Evolutionary conservation across 2,797 vertebrate genomes (phyloP), one percentile per base, ranked within the genome.

Genomic region (Clangula hyemalis): DNA sequence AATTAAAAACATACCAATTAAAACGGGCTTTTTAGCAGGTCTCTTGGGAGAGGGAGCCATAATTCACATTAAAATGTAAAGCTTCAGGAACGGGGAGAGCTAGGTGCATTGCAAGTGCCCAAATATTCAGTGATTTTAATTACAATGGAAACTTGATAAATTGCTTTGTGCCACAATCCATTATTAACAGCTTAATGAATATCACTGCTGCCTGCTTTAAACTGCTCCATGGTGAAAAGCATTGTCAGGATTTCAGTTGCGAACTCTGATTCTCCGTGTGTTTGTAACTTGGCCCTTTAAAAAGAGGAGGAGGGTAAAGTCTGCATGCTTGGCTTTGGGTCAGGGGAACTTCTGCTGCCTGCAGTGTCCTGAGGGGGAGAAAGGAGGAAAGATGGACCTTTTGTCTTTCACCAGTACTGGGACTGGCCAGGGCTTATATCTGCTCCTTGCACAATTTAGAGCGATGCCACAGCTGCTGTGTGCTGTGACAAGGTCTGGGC

Each of bases 121-220:
- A 86, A 94, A 96, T 95, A 96, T 89, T 96, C 84, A 72, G 79
- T 92, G 89, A 95, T 96, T 97, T 97, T 96, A 96, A 96, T 97
- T 96, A 96, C 94, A 97, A 89, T 87, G 93, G 95, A 96, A 97
- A 95, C 92, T 70, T 95, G 93, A 97, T 96, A 95, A 96, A 96
- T 96, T 96, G 95, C 94, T 97, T 95, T 96, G 86, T 97, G 90
- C 92, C 91, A 69, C 93, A 94, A 91, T 94, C 79, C 81, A 94
- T 96, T 96, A 95, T 95, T 96, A 96, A 94, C 95, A 95, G 88
- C 92, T 95, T 96, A 96, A 94, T 96, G 94, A 94, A 95, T 96
- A 97, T 91, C 92, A 94, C 82, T 91, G 83, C 95, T 81, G 80
- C 91, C 85, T 92, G 62, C 86, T 95, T 86, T 77, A 90, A 79